A percentile compares a stretch with the other conserved stretches of the same genome.
Evolutionary conservation across 2,888 invertebrate genomes (phyloP).

Genomic region (Gymnoscelis rufifasciata): DNA sequence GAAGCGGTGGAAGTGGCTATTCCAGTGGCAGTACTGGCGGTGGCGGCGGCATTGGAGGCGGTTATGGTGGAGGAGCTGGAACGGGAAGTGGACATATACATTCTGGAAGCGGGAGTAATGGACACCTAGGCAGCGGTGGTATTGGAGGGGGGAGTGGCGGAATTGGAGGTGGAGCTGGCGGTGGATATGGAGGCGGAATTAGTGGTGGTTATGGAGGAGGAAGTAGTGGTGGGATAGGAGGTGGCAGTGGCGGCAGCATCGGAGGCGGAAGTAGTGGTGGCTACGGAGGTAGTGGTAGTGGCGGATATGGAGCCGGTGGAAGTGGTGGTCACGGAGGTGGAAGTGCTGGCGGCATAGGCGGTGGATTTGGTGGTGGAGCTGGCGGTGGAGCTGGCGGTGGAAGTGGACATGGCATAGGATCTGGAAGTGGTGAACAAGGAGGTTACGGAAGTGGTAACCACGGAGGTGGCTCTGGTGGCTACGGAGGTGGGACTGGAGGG

Average conservation of each 20-base stretch:
- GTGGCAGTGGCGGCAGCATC: too few relatives aligned
- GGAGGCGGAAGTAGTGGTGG: neutral
- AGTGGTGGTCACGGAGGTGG: neutral
- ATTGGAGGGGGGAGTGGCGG: neutral
- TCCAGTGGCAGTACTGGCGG: too few relatives aligned
- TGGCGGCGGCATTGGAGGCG: neutral
- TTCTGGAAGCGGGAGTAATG: too few relatives aligned
- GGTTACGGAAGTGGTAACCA: constrained; percentile 7
- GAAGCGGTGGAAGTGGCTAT: constrained; percentile 23
- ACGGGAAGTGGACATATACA: too few relatives aligned
- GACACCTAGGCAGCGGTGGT: too few relatives aligned
- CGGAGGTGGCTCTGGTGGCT: constrained; percentile 3
- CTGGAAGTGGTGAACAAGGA: too few relatives aligned
- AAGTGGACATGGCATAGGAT: neutral
- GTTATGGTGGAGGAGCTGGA: too few relatives aligned
- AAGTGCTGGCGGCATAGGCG: constrained; percentile 48
- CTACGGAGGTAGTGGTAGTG: neutral
- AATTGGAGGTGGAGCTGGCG: neutral
- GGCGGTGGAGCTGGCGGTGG: constrained; percentile 2
- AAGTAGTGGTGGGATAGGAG: too few relatives aligned
- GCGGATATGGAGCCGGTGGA: neutral
- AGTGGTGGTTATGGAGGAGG: too few relatives aligned
- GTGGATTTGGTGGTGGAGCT: constrained; percentile 37
- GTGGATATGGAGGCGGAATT: neutral
- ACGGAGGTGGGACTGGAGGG: constrained; percentile 1